These are phyloP conservation scores for Sarcophilus harrisii DNA, from an alignment of 2,797 vertebrate genomes.

Conservation along the genomic window DNA sequence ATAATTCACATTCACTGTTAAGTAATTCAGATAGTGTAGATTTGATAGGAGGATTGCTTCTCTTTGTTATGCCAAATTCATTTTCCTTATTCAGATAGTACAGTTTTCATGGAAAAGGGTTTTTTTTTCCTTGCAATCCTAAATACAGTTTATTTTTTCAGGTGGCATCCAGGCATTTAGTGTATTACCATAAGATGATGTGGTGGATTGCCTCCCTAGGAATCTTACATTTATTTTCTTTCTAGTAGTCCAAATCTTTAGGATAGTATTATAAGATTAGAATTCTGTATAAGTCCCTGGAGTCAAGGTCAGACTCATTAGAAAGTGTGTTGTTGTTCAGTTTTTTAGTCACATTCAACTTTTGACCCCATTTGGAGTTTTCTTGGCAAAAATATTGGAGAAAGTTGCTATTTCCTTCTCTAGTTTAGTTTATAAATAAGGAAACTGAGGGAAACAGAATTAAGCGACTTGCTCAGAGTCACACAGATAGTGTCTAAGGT, in stretches of 20 bases:
- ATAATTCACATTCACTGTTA: background rate
- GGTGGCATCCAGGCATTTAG: background rate
- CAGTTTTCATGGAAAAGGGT: background rate
- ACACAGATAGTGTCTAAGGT: background rate
- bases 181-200: background rate
- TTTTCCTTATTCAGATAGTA: background rate
- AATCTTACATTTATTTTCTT: background rate
- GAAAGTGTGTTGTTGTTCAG: background rate
- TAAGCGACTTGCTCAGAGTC: background rate
- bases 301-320: background rate
- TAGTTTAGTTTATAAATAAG: background rate
- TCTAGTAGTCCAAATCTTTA: background rate
- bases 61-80: background rate
- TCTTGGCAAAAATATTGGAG: background rate
- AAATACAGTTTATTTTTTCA: background rate
- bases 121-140: background rate
- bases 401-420: background rate
- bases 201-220: background rate
- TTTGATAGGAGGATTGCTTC: background rate
- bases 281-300: background rate
- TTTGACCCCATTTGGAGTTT: background rate
- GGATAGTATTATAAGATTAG: background rate
- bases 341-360: background rate
- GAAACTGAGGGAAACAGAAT: background rate
- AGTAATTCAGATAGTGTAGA: background rate